Conservation (phyloP, 1,140 invertebrate species). For the Magallana ariakensis region DNA sequence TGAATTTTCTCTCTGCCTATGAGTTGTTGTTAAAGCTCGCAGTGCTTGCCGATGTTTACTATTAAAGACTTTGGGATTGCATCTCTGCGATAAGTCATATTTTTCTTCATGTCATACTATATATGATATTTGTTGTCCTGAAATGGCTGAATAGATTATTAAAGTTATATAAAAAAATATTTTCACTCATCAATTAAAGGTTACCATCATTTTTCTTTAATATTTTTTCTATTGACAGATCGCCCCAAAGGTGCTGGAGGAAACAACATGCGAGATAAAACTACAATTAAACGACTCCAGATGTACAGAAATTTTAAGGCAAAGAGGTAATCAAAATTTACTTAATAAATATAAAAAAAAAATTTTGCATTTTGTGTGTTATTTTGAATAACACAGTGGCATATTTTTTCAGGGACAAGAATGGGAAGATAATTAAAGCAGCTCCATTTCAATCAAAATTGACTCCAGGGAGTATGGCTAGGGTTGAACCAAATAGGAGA, state of each 20-base stretch:
- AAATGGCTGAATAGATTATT: no score
- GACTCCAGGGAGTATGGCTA: conserved; percentile 92
- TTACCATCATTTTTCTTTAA: conserved; percentile 80
- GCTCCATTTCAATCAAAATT: conserved; percentile 96
- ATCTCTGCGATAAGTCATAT: no score
- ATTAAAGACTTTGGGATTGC: no score
- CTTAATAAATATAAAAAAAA: not conserved
- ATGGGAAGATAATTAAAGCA: conserved; percentile 94
- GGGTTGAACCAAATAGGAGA: conserved; percentile 97
- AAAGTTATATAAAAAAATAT: no score
- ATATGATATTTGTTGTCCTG: no score
- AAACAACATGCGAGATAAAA: conserved; percentile 89
- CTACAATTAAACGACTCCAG: conserved; percentile 96
- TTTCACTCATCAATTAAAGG: no score
- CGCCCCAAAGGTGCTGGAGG: conserved; percentile 85
- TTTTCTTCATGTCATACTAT: no score
- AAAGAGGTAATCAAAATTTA: conserved; percentile 84
- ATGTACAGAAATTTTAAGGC: conserved; percentile 99
- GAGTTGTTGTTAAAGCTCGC: no score
- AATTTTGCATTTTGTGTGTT: not conserved
- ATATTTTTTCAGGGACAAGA: conserved; percentile 83
- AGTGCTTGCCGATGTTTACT: no score
- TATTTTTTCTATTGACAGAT: conserved; percentile 63
- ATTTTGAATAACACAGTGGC: not conserved
- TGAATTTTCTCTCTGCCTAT: no score